Evolutionary conservation across 1,140 invertebrate genomes (phyloP).

Genomic region (Bathynomus jamesi): DNA sequence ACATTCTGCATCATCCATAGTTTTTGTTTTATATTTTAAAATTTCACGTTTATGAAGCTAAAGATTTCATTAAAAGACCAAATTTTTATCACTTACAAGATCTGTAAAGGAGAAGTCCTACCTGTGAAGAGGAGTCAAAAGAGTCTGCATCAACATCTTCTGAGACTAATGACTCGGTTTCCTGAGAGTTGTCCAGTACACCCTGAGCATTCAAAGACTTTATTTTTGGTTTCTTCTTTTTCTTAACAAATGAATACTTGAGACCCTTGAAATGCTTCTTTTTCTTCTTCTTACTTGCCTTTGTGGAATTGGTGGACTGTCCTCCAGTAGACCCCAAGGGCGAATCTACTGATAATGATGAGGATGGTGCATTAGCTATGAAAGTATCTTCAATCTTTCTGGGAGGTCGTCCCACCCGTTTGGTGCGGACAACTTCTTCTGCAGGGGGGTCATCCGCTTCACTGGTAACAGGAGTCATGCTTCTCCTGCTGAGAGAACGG

Average conservation of each 20-base stretch:
- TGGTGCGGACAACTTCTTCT: constrained; percentile 2
- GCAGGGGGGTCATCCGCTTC: not conserved
- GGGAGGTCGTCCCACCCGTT: not conserved
- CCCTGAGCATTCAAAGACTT: constrained; percentile 2
- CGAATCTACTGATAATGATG: not conserved
- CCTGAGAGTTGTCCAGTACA: constrained; percentile 14
- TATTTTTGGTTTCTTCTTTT: constrained; percentile 29
- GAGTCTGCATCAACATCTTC: constrained; percentile 27
- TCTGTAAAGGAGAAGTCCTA: no score
- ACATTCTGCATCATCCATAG: no score
- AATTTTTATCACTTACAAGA: no score
- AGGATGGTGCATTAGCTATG: not conserved
- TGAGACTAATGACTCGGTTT: constrained; percentile 25
- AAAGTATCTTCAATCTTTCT: not conserved
- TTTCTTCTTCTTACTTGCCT: constrained; percentile 19
- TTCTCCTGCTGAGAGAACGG: not conserved
- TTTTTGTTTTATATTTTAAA: no score
- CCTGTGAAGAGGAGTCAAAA: constrained; percentile 23
- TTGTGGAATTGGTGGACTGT: not conserved
- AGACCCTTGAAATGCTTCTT: constrained; percentile 35
- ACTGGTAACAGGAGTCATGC: not conserved
- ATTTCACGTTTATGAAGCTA: no score
- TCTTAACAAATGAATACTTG: constrained; percentile 32
- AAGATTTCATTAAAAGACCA: no score
- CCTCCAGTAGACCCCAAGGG: constrained; percentile 7